A percentile compares a stretch with the other conserved stretches of the same genome.
These are phyloP conservation scores for Aphaenogaster floridana DNA, from an alignment of 1,140 invertebrate species.

Conservation along the genomic window DNA sequence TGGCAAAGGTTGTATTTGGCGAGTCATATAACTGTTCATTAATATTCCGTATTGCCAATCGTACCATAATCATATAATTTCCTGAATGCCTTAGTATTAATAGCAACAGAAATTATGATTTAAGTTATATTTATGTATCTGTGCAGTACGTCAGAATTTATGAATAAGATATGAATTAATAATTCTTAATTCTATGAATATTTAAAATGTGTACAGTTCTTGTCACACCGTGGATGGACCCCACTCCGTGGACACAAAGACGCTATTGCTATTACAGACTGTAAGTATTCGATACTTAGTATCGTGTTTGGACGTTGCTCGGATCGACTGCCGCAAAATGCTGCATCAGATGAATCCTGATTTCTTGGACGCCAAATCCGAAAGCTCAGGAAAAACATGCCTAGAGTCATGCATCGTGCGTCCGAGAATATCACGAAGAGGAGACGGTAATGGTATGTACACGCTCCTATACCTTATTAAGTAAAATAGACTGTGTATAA, in stretches of 20 bases:
- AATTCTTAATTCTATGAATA: neutral
- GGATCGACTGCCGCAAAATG: conserved; percentile 58
- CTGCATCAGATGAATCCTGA: conserved; percentile 69
- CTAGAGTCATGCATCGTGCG: conserved; percentile 68
- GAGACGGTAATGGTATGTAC: conserved; percentile 71
- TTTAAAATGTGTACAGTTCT: neutral
- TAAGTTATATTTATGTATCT: neutral
- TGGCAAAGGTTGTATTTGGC: neutral
- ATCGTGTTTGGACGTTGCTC: neutral
- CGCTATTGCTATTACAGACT: conserved; percentile 65
- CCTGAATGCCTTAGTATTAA: neutral
- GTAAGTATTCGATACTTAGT: conserved; percentile 21
- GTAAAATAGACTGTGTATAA: neutral
- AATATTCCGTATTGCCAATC: neutral
- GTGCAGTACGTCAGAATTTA: neutral
- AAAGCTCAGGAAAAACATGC: conserved; percentile 66
- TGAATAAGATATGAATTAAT: neutral
- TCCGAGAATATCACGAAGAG: conserved; percentile 62
- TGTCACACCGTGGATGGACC: conserved; percentile 68
- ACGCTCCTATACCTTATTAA: neutral
- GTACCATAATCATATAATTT: neutral
- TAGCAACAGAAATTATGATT: neutral
- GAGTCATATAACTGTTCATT: neutral
- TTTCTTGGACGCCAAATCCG: conserved; percentile 65
- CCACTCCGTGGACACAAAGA: conserved; percentile 58